A percentile compares a stretch with the other conserved stretches of the same genome.
Evolutionary conservation across 1,140 invertebrate genomes (phyloP).

Genomic region (Trissolcus basalis): DNA sequence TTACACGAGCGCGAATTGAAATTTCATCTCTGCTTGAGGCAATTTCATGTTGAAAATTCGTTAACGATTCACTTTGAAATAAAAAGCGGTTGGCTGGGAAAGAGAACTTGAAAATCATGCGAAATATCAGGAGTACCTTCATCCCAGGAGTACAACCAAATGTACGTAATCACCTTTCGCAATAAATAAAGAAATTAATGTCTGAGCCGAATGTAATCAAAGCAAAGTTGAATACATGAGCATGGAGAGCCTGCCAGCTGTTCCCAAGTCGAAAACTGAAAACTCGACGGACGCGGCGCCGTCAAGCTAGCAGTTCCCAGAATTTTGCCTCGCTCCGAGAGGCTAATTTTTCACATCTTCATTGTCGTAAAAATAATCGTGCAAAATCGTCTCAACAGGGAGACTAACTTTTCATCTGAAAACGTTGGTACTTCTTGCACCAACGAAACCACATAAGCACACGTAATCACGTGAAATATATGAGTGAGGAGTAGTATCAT

Average conservation of each 20-base stretch:
- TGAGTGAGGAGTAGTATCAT: conserved; percentile 26
- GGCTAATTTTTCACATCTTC: neutral
- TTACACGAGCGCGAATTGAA: no score
- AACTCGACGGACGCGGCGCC: conserved; percentile 21
- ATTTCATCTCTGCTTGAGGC: no score
- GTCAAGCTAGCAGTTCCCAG: conserved; percentile 18
- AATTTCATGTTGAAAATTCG: no score
- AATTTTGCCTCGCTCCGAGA: conserved; percentile 16
- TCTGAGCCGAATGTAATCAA: conserved; percentile 33
- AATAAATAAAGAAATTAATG: conserved; percentile 34
- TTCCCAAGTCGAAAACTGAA: conserved; percentile 14
- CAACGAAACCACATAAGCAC: conserved; percentile 7
- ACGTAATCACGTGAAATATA: conserved; percentile 33
- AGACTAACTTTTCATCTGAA: conserved; percentile 20
- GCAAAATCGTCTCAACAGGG: conserved; percentile 15
- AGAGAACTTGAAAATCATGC: no score
- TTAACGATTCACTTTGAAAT: no score
- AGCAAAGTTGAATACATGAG: conserved; percentile 20
- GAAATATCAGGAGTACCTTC: no score
- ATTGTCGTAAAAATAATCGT: conserved; percentile 7
- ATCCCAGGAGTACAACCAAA: no score
- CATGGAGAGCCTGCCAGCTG: conserved; percentile 21
- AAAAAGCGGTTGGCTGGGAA: no score
- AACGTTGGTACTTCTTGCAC: conserved; percentile 10
- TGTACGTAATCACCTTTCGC: no score